These are phyloP conservation scores for Rotaria socialis DNA, from an alignment of 2,888 invertebrate genomes.

Conservation along the genomic window DNA sequence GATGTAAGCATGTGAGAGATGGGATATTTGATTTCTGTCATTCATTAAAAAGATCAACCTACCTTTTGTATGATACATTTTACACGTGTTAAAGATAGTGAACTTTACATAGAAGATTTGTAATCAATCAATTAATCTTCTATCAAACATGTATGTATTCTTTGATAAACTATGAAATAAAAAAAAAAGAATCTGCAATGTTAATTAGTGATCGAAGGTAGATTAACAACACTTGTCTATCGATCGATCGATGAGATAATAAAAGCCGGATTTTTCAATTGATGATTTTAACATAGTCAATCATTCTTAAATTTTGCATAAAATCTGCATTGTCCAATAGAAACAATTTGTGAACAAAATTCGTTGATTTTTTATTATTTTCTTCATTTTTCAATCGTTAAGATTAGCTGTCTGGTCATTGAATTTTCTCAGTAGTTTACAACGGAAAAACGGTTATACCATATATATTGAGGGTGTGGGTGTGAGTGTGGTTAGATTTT, in stretches of 20 bases:
- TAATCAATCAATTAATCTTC: conserved; percentile 29
- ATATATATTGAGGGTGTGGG: too few species aligned
- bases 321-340: too few species aligned
- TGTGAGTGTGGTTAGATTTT: too few species aligned
- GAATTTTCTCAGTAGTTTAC: too few species aligned
- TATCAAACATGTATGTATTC: not conserved
- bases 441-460: too few species aligned
- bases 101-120: conserved; percentile 17
- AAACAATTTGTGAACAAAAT: too few species aligned
- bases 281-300: too few species aligned
- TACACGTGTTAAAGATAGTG: not conserved
- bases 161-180: not conserved
- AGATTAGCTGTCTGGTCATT: too few species aligned
- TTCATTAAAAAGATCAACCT: conserved; percentile 29
- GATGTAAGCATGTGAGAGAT: not conserved
- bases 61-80: not conserved
- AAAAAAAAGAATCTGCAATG: not conserved
- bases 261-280: not conserved
- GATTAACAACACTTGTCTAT: not conserved
- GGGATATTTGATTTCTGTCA: not conserved
- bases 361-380: too few species aligned
- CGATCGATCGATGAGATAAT: not conserved
- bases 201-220: not conserved
- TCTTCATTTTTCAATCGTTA: too few species aligned
- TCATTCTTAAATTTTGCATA: not conserved